Conservation (phyloP, 2,888 invertebrate species). For the Tinea trinotella region DNA sequence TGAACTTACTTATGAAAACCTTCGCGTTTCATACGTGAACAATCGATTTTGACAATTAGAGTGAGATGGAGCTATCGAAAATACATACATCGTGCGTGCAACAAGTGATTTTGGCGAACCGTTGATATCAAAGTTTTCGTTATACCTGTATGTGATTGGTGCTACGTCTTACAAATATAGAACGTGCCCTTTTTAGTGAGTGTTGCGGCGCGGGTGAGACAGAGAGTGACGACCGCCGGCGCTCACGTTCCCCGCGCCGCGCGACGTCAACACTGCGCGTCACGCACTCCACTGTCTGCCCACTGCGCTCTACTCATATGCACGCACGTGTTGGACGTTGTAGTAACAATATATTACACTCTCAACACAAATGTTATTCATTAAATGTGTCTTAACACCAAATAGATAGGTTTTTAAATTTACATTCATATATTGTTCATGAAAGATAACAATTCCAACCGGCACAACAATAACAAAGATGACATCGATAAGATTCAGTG, state of each 20-base stretch:
- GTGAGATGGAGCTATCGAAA: conserved; percentile 5
- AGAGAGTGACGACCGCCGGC: conserved; percentile 59
- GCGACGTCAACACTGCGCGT: conserved; percentile 64
- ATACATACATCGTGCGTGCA: conserved; percentile 51
- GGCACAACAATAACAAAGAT: conserved; percentile 10
- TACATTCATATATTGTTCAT: neutral
- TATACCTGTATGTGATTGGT: conserved; percentile 10
- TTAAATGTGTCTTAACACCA: neutral
- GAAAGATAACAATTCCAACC: neutral
- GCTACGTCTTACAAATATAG: conserved; percentile 48
- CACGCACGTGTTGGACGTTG: conserved; percentile 35
- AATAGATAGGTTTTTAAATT: neutral
- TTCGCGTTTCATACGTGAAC: conserved; percentile 30
- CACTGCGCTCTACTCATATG: conserved; percentile 45
- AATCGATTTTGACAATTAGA: neutral
- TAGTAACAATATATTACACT: neutral
- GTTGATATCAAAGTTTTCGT: conserved; percentile 1
- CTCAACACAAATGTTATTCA: neutral
- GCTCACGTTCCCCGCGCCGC: conserved; percentile 63
- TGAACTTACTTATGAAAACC: conserved; percentile 19
- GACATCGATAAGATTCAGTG: conserved; percentile 3
- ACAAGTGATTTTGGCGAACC: conserved; percentile 46
- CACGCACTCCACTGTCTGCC: conserved; percentile 34
- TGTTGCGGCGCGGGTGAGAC: conserved; percentile 53
- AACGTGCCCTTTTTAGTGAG: conserved; percentile 54